Evolutionary conservation across 1,140 invertebrate species (phyloP), one percentile per base, ranked within the genome.

Genomic region (Musca domestica): DNA sequence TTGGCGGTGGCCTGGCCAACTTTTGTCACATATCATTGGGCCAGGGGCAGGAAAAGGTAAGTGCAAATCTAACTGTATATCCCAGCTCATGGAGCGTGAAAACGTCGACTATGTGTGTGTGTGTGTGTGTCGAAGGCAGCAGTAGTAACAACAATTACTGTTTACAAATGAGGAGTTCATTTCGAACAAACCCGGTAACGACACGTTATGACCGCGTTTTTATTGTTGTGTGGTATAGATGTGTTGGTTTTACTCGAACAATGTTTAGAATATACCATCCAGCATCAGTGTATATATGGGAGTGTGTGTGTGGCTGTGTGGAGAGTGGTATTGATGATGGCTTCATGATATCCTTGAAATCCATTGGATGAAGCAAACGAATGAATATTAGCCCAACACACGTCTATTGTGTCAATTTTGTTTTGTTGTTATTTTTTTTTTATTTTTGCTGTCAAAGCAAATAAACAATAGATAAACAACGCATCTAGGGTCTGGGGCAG

Each of bases 11-110:
- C 1, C 87, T 87, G 51, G 89, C 87, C 66, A 91, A 89, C 73
- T 91, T 96, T 71, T 89, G 90, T 75, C 91, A 92, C 75, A 84
- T 96, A 10, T 95, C 94, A 0, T 85, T 96, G 23, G 94, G 94
- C 4, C 93, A 96, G 83, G 93, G 93, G 0, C 94, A 96, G 83
- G 94, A 95, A 77, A 87, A 88, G 77, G 91, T 89, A 72, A 71
- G 61, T 64, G 10, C 34, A 41, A 41, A 41, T 41, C 34, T 5
- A 41, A 41, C 34, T 41, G 27, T 4, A 30, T 30, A 30, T 30
- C 27, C 27, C 3, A 4, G 27, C 34, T 5, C n/a, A n/a, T n/a
- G n/a, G n/a, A n/a, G 34, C 10, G 4, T 41, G 34, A 10, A 12
- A 12, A 12, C 12, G 34, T 41, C 6, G 12, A 9, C 6, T 41